Percentiles rank a stretch among this genome's conserved stretches.
phyloP scores from a whole-genome alignment of 2,888 invertebrate genomes.

The Pyralis farinalis region DNA sequence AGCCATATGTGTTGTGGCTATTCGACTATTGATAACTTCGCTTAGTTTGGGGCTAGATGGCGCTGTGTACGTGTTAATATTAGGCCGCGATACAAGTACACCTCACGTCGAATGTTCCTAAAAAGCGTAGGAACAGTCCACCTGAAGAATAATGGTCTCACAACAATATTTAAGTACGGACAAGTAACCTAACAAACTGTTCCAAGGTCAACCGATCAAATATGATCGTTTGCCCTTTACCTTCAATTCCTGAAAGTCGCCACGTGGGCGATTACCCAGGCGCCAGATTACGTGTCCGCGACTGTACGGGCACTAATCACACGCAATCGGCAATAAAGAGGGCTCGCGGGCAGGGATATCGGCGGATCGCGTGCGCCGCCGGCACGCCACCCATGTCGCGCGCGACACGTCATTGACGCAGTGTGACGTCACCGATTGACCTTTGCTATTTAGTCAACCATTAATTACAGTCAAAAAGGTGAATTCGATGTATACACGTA shows the following conservation, averaged over 20 bases:
- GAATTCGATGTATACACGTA: too few species aligned
- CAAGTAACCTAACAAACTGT: background rate
- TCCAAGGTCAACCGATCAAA: background rate
- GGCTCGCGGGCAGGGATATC: constrained; percentile 13
- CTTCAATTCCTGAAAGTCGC: constrained; percentile 1
- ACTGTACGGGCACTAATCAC: background rate
- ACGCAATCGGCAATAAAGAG: background rate
- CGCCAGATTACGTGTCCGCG: background rate
- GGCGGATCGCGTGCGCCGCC: constrained; percentile 25
- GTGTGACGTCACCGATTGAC: constrained; percentile 36
- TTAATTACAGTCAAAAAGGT: background rate
- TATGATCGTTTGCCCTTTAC: constrained; percentile 1
- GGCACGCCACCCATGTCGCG: constrained; percentile 23
- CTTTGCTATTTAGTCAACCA: constrained; percentile 10
- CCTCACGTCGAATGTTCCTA: too few species aligned
- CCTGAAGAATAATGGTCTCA: background rate
- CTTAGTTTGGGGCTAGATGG: too few species aligned
- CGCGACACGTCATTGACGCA: constrained; percentile 37
- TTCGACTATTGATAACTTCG: too few species aligned
- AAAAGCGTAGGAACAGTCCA: too few species aligned
- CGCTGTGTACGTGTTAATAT: too few species aligned
- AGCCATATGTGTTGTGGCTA: too few species aligned
- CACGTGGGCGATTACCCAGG: background rate
- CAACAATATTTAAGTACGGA: background rate
- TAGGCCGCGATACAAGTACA: too few species aligned